Evolutionary conservation across 2,888 invertebrate species (phyloP), one percentile per base, ranked within the genome.

Genomic region (Synanthedon andrenaeformis): DNA sequence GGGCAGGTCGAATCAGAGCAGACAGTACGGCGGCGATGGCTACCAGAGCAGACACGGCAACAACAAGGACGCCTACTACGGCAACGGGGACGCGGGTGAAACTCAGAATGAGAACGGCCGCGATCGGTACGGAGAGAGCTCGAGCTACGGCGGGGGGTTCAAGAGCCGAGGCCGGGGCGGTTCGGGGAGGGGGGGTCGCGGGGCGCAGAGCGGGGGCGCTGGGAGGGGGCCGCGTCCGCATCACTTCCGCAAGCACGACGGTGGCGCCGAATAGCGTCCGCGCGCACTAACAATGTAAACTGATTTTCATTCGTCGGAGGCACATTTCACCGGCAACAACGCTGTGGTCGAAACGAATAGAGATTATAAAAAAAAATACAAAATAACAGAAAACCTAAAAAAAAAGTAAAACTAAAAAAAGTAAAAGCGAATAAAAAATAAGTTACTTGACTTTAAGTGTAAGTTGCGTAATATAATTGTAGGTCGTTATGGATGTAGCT

Each of bases 321-420:
- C 90, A 90, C 88, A 90, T 90, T 90, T 90, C 90, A 90, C 90
- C 89, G 90, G 90, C 90, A 90, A 90, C 90, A 90, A 90, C 89
- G 81, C 78, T 79, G 82, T 80, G 82, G 82, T 75, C 76, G 74
- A 82, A 35, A 35, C 35, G 35, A 35, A 89, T 85, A 89, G 88
- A 89, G 89, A 88, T 89, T 89, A 89, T 82, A 86, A 82, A 82
- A 84, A 82, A 81, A 75, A 80, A 67, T 64, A 62, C 62, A 60
- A 62, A 62, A 66, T 70, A 23, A 79, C 80, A 77, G 1, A 60
- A 78, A 35, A 35, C 35, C 35, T 74, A 89, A 90, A 90, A 88
- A 89, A 89, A 88, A 86, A 88, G 88, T 79, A 89, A 89, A 88
- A 63, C 82, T 76, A 74, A 75, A 83, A 83, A 89, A 88, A 77